phyloP scores from a whole-genome alignment of 2,888 invertebrate species.

The Anthoptus insignis region DNA sequence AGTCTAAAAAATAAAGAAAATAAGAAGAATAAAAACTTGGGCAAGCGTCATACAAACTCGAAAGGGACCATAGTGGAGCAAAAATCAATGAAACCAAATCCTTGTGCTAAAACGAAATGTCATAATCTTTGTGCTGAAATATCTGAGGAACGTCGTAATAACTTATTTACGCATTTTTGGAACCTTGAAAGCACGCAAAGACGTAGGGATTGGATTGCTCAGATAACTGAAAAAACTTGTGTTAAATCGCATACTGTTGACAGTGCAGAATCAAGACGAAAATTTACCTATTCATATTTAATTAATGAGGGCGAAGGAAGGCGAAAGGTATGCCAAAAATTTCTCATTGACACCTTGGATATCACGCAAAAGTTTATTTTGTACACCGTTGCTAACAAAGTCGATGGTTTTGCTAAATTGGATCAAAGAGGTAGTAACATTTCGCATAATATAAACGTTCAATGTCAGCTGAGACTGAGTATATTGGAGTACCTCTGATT shows the following conservation, averaged over 20 bases:
- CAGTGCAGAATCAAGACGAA: not conserved
- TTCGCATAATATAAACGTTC: not conserved
- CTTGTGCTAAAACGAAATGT: conserved; percentile 3
- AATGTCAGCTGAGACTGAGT: conserved; percentile 2
- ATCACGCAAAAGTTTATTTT: conserved; percentile 4
- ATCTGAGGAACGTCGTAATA: conserved; percentile 5
- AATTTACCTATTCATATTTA: not conserved
- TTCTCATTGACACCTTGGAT: conserved; percentile 2
- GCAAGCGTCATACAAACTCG: not conserved
- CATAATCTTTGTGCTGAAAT: conserved; percentile 3
- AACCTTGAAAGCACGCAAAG: conserved; percentile 7
- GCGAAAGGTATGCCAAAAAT: conserved; percentile 13
- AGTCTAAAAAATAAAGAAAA: conserved; percentile 9
- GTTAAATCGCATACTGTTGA: not conserved
- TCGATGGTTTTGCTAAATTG: not conserved
- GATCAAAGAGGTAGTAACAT: not conserved
- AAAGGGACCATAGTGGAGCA: conserved; percentile 1
- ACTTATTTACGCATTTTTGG: conserved; percentile 9
- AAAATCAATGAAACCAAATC: conserved; percentile 12
- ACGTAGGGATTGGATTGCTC: conserved; percentile 6
- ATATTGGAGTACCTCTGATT: not conserved
- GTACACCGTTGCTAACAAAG: not conserved
- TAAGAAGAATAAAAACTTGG: conserved; percentile 4
- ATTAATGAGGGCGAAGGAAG: conserved; percentile 15
- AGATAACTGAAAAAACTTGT: not conserved